phyloP scores from a whole-genome alignment of 2,888 invertebrate species.

The Meliscaeva auricollis region DNA sequence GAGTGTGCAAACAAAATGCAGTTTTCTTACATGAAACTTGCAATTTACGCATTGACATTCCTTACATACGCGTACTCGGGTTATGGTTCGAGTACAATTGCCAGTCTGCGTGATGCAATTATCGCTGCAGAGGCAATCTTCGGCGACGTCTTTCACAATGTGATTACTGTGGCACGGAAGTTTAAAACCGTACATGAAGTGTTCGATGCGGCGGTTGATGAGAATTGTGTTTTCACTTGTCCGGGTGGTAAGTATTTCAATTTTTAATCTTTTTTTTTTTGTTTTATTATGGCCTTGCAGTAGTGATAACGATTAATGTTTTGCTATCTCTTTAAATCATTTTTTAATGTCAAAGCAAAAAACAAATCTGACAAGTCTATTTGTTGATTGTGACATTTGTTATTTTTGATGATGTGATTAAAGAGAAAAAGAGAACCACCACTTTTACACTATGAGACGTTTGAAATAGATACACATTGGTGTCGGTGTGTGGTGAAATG shows the following conservation, averaged over 20 bases:
- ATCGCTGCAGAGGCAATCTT: constrained; percentile 92
- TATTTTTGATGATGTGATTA: constrained; percentile 11
- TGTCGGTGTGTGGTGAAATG: background rate
- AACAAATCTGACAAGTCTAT: constrained; percentile 11
- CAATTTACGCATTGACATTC: constrained; percentile 91
- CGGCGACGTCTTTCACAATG: constrained; percentile 90
- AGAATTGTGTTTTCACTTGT: constrained; percentile 91
- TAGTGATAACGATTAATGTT: constrained; percentile 9
- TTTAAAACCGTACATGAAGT: constrained; percentile 91
- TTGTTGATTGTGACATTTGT: constrained; percentile 27
- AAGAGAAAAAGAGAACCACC: background rate
- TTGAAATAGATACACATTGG: constrained; percentile 7
- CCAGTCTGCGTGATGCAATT: constrained; percentile 91
- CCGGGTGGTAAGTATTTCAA: constrained; percentile 87
- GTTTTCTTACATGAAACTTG: constrained; percentile 90
- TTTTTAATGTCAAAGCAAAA: background rate
- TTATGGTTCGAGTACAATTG: constrained; percentile 90
- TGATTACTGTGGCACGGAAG: constrained; percentile 89
- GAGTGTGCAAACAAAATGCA: constrained; percentile 86
- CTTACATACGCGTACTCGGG: constrained; percentile 92
- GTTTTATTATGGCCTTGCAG: background rate
- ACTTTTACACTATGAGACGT: constrained; percentile 3
- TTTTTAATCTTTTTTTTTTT: background rate
- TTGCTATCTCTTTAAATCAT: constrained; percentile 10
- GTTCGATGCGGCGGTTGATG: constrained; percentile 93